These are phyloP conservation scores for Meteorus cinctellus DNA, from an alignment of 2,888 invertebrate species.

Conservation along the genomic window DNA sequence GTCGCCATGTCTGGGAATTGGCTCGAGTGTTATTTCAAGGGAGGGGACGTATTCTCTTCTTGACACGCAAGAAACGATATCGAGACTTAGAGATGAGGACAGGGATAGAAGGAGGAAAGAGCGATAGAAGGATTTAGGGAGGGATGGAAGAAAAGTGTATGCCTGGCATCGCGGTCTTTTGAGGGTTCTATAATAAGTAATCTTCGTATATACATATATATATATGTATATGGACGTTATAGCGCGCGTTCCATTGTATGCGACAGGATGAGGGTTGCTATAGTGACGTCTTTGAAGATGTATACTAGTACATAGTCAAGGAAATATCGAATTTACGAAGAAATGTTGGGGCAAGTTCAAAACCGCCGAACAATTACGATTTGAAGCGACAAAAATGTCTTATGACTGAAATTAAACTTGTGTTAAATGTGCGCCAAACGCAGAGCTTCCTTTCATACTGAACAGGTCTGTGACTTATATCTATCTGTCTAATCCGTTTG, in stretches of 20 bases:
- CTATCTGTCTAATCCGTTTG: neutral
- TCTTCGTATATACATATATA: constrained; percentile 28
- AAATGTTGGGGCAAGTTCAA: constrained; percentile 43
- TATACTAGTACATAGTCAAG: constrained; percentile 41
- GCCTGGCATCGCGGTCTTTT: constrained; percentile 23
- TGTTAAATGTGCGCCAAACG: neutral
- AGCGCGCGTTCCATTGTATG: constrained; percentile 59
- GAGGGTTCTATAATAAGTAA: constrained; percentile 38
- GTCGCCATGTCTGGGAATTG: constrained; percentile 14
- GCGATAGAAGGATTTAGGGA: neutral
- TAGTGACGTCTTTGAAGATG: constrained; percentile 64
- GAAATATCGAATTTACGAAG: constrained; percentile 51
- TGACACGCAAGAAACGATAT: constrained; percentile 22
- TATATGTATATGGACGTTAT: constrained; percentile 27
- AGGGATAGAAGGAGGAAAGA: neutral
- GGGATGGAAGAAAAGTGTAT: neutral
- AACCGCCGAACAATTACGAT: constrained; percentile 12
- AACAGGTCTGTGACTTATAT: neutral
- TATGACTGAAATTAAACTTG: neutral
- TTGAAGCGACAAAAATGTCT: neutral
- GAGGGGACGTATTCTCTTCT: neutral
- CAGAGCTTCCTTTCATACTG: neutral
- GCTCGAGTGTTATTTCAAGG: constrained; percentile 10
- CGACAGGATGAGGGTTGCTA: constrained; percentile 65
- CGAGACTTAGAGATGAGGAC: constrained; percentile 9